These are phyloP conservation scores for Hypomecis punctinalis DNA, from an alignment of 2,888 invertebrate genomes.

Conservation along the genomic window DNA sequence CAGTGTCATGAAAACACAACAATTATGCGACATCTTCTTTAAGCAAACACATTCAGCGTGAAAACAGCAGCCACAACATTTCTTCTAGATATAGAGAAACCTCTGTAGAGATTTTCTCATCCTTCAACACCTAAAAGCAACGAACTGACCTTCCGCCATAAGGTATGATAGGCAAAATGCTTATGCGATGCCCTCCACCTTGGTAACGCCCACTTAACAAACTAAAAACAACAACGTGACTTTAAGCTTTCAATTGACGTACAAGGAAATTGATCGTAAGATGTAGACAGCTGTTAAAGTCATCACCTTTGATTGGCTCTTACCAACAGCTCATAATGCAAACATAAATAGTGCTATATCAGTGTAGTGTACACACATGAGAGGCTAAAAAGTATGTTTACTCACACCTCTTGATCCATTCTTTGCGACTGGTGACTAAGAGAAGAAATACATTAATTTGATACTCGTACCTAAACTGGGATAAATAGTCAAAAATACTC, in stretches of 20 bases:
- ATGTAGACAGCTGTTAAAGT: constrained; percentile 33
- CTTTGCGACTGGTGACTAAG: constrained; percentile 75
- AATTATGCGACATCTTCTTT: constrained; percentile 35
- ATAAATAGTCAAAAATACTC: constrained; percentile 20
- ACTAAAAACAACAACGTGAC: constrained; percentile 75
- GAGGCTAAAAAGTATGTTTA: constrained; percentile 55
- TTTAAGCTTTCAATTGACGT: constrained; percentile 46
- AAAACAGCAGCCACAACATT: constrained; percentile 58
- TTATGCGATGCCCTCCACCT: constrained; percentile 83
- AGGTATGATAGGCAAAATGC: constrained; percentile 73
- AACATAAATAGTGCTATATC: constrained; percentile 48
- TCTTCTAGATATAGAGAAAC: constrained; percentile 44
- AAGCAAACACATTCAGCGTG: constrained; percentile 61
- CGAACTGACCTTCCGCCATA: constrained; percentile 80
- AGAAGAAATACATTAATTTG: constrained; percentile 65
- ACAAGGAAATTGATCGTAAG: constrained; percentile 32
- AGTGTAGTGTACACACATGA: constrained; percentile 48
- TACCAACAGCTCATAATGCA: constrained; percentile 42
- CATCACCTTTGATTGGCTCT: constrained; percentile 35
- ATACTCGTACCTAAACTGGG: constrained; percentile 11
- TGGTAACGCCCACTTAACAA: constrained; percentile 81
- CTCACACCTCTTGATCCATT: constrained; percentile 79
- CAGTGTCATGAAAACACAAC: constrained; percentile 19
- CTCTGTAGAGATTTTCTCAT: constrained; percentile 37
- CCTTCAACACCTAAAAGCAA: constrained; percentile 44